Conservation (phyloP, 2,888 invertebrate species). For the Diarsia mendica region DNA sequence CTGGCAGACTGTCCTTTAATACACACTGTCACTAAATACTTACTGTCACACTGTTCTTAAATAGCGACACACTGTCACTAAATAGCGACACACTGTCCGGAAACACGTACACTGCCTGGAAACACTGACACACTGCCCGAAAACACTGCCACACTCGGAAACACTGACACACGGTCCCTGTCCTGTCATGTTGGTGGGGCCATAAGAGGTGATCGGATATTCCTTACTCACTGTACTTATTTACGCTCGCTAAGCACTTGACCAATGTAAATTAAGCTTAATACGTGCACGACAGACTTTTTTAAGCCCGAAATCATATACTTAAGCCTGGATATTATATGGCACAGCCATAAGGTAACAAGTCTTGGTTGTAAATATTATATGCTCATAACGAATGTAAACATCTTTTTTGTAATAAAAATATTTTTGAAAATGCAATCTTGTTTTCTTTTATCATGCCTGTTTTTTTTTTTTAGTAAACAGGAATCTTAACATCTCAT, state of each 20-base stretch:
- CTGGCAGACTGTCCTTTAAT: no score
- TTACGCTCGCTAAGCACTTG: not conserved
- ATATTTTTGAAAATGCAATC: conserved; percentile 12
- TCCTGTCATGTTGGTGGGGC: no score
- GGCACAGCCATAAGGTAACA: conserved; percentile 20
- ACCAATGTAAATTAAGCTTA: not conserved
- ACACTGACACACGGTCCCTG: no score
- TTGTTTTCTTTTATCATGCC: not conserved
- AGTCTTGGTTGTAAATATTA: conserved; percentile 51
- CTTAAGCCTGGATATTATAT: not conserved
- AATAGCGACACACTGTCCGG: no score
- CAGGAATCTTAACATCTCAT: no score
- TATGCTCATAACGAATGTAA: conserved; percentile 42
- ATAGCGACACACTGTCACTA: no score
- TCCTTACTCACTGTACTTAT: not conserved
- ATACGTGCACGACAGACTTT: not conserved
- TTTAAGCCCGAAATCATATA: not conserved
- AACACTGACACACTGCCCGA: no score
- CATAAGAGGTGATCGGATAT: not conserved
- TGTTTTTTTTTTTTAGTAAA: no score
- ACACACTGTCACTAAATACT: no score
- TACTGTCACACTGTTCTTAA: no score
- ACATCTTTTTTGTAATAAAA: conserved; percentile 47
- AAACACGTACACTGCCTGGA: no score
- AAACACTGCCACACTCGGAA: no score